phyloP scores from a whole-genome alignment of 2,113 vertebrate genomes.

The Pagrus major region DNA sequence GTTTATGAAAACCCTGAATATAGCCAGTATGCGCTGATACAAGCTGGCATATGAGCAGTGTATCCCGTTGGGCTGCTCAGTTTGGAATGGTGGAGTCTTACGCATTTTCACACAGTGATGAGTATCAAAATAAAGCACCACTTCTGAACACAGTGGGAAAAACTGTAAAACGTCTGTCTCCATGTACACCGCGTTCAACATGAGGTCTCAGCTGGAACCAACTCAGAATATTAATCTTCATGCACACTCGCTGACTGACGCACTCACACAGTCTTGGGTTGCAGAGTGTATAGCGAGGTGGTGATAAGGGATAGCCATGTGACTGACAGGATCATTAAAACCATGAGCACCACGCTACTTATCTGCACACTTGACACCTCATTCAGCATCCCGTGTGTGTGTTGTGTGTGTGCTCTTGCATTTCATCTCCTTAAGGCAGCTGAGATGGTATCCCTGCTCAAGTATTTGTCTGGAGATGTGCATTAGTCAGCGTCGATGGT shows the following conservation, averaged over 20 bases:
- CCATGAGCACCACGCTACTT: conserved; percentile 42
- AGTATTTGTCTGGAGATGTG: conserved; percentile 22
- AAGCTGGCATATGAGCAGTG: conserved; percentile 42
- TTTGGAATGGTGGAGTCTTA: conserved; percentile 25
- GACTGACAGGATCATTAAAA: conserved; percentile 68
- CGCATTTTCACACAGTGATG: conserved; percentile 27
- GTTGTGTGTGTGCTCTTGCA: conserved; percentile 37
- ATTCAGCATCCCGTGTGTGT: conserved; percentile 33
- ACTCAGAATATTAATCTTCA: conserved; percentile 20
- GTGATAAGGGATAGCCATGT: conserved; percentile 33
- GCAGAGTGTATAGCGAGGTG: background rate
- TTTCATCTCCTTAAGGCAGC: conserved; percentile 32
- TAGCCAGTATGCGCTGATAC: conserved; percentile 36
- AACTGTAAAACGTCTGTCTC: conserved; percentile 32
- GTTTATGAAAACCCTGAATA: conserved; percentile 49
- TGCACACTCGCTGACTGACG: conserved; percentile 5
- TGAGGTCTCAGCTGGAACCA: background rate
- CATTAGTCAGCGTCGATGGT: conserved; percentile 10
- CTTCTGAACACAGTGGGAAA: conserved; percentile 23
- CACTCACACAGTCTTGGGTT: conserved; percentile 1
- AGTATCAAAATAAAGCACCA: conserved; percentile 37
- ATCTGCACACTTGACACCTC: conserved; percentile 49
- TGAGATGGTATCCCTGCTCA: background rate
- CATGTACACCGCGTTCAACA: background rate
- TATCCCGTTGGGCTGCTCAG: conserved; percentile 12